phyloP scores from a whole-genome alignment of 2,888 invertebrate genomes.

The Crossocerus cetratus region DNA sequence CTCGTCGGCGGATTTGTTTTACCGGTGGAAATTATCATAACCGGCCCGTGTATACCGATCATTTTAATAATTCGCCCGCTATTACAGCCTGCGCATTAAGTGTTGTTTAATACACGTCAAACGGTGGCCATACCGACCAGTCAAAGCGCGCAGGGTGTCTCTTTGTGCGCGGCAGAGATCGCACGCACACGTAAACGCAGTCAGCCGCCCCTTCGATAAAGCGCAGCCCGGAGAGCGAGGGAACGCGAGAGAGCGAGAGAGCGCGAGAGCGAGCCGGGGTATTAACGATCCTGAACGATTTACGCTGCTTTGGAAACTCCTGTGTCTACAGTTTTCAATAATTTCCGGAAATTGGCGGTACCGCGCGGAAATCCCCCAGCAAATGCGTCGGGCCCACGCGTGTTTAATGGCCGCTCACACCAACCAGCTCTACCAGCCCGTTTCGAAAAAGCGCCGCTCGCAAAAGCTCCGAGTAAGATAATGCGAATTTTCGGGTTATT shows the following conservation, averaged over 20 bases:
- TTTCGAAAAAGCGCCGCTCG: constrained; percentile 8
- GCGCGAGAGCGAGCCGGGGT: constrained; percentile 13
- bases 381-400: constrained; percentile 17
- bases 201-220: too few species aligned
- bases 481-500: not conserved
- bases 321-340: constrained; percentile 47
- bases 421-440: not conserved
- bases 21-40: not conserved
- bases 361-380: constrained; percentile 8
- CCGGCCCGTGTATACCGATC: constrained; percentile 4
- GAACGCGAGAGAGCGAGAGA: not conserved
- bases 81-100: constrained; percentile 34
- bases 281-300: constrained; percentile 53
- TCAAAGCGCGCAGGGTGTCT: constrained; percentile 2
- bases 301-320: constrained; percentile 38
- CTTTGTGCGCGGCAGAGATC: constrained; percentile 54
- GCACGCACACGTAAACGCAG: constrained; percentile 21
- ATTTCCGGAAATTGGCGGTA: constrained; percentile 32
- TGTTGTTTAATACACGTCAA: constrained; percentile 46
- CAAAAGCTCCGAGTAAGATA: not conserved
- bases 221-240: not conserved
- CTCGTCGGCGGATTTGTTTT: constrained; percentile 5
- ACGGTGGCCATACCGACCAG: not conserved
- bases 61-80: constrained; percentile 53
- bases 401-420: too few species aligned